These are phyloP conservation scores for Sardina pilchardus DNA, from an alignment of 2,113 vertebrate species.

Conservation along the genomic window DNA sequence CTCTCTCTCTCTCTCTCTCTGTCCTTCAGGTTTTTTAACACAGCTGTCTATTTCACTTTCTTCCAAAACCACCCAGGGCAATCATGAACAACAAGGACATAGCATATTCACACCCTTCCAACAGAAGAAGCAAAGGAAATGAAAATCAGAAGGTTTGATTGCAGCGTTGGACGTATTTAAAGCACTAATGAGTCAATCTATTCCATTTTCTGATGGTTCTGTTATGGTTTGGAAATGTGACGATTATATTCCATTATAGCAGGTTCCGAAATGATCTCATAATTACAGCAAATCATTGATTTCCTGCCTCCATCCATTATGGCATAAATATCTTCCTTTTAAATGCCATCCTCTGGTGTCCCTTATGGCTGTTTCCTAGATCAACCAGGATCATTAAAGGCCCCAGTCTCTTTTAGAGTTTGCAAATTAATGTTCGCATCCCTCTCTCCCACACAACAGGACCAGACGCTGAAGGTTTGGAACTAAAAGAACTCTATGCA, in stretches of 20 bases:
- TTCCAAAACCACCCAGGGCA: neutral
- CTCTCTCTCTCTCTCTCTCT: neutral
- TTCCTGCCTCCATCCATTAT: constrained; percentile 43
- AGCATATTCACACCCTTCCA: no score
- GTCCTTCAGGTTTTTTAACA: neutral
- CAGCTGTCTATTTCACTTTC: neutral
- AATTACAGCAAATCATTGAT: constrained; percentile 43
- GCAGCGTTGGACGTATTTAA: no score
- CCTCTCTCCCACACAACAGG: no score
- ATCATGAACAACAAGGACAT: no score
- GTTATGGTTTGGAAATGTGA: neutral
- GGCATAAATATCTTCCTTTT: constrained; percentile 43
- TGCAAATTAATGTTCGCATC: no score
- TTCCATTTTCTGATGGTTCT: no score
- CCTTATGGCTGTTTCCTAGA: no score
- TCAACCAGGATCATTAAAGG: no score
- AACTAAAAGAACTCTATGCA: neutral
- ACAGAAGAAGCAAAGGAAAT: neutral
- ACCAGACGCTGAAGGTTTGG: neutral
- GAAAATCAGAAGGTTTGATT: no score
- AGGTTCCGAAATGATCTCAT: constrained; percentile 45
- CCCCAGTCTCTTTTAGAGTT: no score
- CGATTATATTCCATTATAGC: constrained; percentile 49
- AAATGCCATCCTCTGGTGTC: constrained; percentile 27
- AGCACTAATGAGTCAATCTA: no score